phyloP scores from a whole-genome alignment of 1,140 invertebrate genomes.

The Habropoda laboriosa region DNA sequence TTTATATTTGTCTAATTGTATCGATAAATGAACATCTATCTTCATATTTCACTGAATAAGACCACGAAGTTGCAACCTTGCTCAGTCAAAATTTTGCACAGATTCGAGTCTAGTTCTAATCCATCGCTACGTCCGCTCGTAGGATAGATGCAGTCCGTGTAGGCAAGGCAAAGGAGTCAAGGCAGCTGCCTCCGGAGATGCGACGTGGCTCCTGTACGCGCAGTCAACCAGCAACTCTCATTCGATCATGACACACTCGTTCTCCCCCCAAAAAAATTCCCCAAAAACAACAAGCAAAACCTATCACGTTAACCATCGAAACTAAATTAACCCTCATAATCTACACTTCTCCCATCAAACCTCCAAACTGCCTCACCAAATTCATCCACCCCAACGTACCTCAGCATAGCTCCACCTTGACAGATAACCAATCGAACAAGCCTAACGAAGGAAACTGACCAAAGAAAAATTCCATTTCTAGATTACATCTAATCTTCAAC shows the following conservation, averaged over 20 bases:
- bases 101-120: slow-evolving; percentile 49
- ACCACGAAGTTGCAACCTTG: too few species aligned
- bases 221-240: slow-evolving; percentile 72
- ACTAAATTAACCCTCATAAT: too few species aligned
- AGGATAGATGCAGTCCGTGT: slow-evolving; percentile 58
- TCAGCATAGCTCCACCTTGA: too few species aligned
- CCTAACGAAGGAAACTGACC: too few species aligned
- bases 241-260: slow-evolving; percentile 38
- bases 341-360: neutral
- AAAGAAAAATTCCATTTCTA: neutral
- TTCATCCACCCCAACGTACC: too few species aligned
- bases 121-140: slow-evolving; percentile 57
- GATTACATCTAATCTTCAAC: neutral
- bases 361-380: too few species aligned
- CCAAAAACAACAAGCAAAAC: neutral
- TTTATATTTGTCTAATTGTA: too few species aligned
- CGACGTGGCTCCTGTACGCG: slow-evolving; percentile 68
- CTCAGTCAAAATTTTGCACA: slow-evolving; percentile 14
- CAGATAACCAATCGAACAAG: neutral
- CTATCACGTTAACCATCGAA: too few species aligned
- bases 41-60: too few species aligned
- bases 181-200: slow-evolving; percentile 72
- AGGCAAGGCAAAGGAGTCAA: slow-evolving; percentile 63
- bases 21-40: too few species aligned
- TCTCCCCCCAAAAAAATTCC: too few species aligned